A percentile compares a stretch with the other conserved stretches of the same genome.
Evolutionary conservation across 2,797 vertebrate genomes (phyloP).

Genomic region (Sparus aurata): DNA sequence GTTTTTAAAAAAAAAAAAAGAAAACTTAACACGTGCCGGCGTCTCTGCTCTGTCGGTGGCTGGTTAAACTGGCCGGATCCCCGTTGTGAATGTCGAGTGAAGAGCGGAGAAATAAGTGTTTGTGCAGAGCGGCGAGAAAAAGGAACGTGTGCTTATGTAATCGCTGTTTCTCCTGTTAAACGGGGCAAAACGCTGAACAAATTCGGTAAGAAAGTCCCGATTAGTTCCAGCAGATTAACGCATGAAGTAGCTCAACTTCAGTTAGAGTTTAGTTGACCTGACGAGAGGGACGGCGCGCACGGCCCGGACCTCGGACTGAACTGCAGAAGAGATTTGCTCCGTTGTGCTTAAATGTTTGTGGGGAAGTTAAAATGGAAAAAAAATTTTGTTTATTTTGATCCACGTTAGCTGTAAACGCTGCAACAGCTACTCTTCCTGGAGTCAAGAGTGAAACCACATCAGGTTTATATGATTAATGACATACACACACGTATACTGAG

Average conservation of each 20-base stretch:
- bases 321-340: not conserved
- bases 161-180: constrained; percentile 35
- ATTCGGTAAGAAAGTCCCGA: constrained; percentile 42
- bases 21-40: not conserved
- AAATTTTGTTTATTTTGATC: not conserved
- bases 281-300: constrained; percentile 14
- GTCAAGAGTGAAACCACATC: too few relatives aligned
- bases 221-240: constrained; percentile 65
- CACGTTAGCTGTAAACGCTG: not conserved
- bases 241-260: constrained; percentile 37
- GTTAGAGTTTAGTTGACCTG: constrained; percentile 37
- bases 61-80: not conserved
- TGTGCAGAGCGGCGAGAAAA: constrained; percentile 17
- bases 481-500: not conserved
- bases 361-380: not conserved
- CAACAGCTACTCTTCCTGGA: not conserved
- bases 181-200: constrained; percentile 32
- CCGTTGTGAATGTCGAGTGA: not conserved
- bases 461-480: not conserved
- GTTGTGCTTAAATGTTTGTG: not conserved
- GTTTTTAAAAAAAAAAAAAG: too few relatives aligned
- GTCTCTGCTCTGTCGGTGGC: not conserved
- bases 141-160: constrained; percentile 46
- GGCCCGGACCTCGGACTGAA: not conserved
- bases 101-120: not conserved